A percentile compares a stretch with the other conserved stretches of the same genome.
These are phyloP conservation scores for Sphinx pinastri DNA, from an alignment of 2,888 invertebrate species.

Conservation along the genomic window DNA sequence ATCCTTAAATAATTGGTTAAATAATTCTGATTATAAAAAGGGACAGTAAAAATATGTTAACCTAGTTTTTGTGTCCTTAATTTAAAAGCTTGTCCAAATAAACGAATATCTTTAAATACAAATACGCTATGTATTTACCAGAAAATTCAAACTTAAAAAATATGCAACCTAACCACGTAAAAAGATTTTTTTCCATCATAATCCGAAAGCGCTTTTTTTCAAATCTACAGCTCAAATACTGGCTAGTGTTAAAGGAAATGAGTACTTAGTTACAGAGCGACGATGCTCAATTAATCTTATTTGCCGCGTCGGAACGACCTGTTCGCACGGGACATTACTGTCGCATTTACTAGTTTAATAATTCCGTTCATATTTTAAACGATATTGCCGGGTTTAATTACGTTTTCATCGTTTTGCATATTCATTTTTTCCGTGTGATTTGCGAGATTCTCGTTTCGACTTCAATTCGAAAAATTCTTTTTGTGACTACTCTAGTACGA, in stretches of 20 bases:
- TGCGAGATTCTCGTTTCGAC: neutral
- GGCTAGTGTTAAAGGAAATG: neutral
- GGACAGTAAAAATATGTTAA: neutral
- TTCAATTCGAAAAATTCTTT: neutral
- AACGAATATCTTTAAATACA: no score
- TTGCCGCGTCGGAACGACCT: constrained; percentile 25
- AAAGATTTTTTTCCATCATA: no score
- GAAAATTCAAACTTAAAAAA: no score
- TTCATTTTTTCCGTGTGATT: neutral
- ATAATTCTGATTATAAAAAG: no score
- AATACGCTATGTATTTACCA: no score
- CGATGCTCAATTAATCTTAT: constrained; percentile 9
- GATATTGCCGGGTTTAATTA: constrained; percentile 12
- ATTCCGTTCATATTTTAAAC: constrained; percentile 14
- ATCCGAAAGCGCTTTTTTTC: neutral
- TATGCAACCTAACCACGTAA: neutral
- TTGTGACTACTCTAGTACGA: no score
- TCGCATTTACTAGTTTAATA: constrained; percentile 10
- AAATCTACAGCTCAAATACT: neutral
- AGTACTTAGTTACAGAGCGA: neutral
- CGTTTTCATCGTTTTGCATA: neutral
- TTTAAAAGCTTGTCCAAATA: no score
- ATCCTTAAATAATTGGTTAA: no score
- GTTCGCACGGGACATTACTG: constrained; percentile 23
- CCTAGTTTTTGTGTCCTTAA: neutral